A percentile compares a stretch with the other conserved stretches of the same genome.
Conservation (phyloP, 2,888 invertebrate species). For the Entomobrya multifasciata region DNA sequence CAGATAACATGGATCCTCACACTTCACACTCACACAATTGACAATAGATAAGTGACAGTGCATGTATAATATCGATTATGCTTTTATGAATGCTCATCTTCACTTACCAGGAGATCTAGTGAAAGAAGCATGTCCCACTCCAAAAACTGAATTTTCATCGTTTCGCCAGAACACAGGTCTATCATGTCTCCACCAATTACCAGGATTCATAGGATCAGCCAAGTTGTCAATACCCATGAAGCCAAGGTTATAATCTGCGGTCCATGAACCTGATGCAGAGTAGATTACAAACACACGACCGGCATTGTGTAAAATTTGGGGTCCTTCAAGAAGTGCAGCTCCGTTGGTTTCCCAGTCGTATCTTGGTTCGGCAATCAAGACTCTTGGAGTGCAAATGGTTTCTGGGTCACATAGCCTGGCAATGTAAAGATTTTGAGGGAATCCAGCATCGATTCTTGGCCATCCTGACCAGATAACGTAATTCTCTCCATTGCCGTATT, state of each 20-base stretch:
- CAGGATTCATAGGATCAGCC: conserved; percentile 74
- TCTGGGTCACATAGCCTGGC: conserved; percentile 77
- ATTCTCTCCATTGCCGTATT: conserved; percentile 74
- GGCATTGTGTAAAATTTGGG: conserved; percentile 76
- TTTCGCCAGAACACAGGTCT: conserved; percentile 78
- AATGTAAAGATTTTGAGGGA: conserved; percentile 79
- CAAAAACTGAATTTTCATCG: conserved; percentile 76
- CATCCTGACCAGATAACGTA: conserved; percentile 78
- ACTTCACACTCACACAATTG: no score
- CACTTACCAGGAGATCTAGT: conserved; percentile 63
- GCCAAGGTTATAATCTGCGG: conserved; percentile 77
- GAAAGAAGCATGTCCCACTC: conserved; percentile 78
- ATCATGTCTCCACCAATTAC: conserved; percentile 77
- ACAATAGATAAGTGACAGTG: no score
- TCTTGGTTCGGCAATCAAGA: conserved; percentile 68
- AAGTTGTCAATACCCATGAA: conserved; percentile 77
- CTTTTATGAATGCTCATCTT: background rate
- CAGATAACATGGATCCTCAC: no score
- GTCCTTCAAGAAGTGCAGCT: conserved; percentile 73
- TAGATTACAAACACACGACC: conserved; percentile 76
- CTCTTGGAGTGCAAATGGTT: conserved; percentile 72
- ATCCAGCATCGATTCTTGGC: conserved; percentile 74
- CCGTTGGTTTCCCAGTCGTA: conserved; percentile 76
- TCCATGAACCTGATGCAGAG: conserved; percentile 78
- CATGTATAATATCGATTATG: no score